Base-by-base conservation (phyloP, 2,113 vertebrate species). In the Gymnorhina tibicen region DNA sequence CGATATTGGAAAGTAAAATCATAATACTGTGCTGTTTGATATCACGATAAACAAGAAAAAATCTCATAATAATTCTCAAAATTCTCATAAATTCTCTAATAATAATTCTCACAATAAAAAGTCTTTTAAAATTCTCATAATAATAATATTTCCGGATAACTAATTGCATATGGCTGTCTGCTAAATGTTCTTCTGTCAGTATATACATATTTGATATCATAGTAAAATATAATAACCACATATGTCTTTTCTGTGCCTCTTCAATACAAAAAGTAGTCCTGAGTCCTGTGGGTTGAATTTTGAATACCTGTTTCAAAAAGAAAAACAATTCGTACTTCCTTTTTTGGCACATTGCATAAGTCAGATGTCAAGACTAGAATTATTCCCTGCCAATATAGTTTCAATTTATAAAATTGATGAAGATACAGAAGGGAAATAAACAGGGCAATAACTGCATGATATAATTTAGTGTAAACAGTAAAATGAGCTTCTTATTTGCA, bases 351-450 rank as follows among this genome's bases (percentile, higher is more conserved):
- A 9, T 8, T 56, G 60, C 49, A 62, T 32, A 70, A 83, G 20
- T 86, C 66, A 70, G 26, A 84, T 68, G 16, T 72, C 52, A 68
- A 60, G 72, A 80, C 39, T 78, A 18, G n/a, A 88, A 13, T 90
- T 81, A 84, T 53, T 78, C 37, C 28, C 50, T 86, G 79, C 28
- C 87, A 66, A 73, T 84, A 72, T 3, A 21, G 88, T 87, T 92
- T 93, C 66, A 73, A 59, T 89, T 84, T 53, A 81, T 86, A 72
- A 92, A 95, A 91, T 22, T 72, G 76, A 75, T 60, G 73, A 91
- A 86, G 30, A 85, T 42, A 46, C 23, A 79, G 46, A 66, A 82
- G 11, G 14, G 24, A 94, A 93, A 95, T 73, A 91, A 66, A 66
- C 14, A 91, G 18, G 50, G 24, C 41, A 86, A 89, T 86, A 83